phyloP scores from a whole-genome alignment of 2,888 invertebrate species.

The Cryptocephalus moraei region DNA sequence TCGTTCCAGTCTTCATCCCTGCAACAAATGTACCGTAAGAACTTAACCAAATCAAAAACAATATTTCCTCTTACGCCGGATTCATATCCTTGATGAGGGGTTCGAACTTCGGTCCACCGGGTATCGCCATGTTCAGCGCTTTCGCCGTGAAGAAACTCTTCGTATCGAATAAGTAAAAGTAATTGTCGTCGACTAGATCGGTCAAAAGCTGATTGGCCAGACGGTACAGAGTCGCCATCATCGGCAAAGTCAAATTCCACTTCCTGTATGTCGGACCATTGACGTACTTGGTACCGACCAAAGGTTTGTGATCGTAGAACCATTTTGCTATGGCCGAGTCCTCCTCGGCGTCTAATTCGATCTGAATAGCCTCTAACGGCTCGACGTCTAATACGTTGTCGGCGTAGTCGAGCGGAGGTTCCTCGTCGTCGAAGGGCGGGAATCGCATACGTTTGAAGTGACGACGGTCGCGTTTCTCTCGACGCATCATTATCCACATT shows the following conservation, averaged over 20 bases:
- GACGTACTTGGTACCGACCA: constrained; percentile 81
- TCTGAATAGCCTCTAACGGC: constrained; percentile 96
- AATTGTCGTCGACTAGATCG: constrained; percentile 96
- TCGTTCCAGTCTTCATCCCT: constrained; percentile 99
- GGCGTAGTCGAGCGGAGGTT: constrained; percentile 98
- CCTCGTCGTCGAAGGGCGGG: constrained; percentile 99
- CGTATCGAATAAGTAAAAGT: constrained; percentile 97
- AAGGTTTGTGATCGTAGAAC: constrained; percentile 98
- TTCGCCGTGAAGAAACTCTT: constrained; percentile 99
- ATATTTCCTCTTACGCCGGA: constrained; percentile 55
- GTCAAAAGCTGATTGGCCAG: constrained; percentile 96
- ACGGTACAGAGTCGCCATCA: constrained; percentile 95
- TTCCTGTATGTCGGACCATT: constrained; percentile 95
- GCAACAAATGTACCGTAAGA: constrained; percentile 19
- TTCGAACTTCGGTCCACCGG: constrained; percentile 99
- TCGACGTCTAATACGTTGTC: constrained; percentile 99
- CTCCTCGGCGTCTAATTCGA: constrained; percentile 94
- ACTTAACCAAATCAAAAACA: constrained; percentile 2
- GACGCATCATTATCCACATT: constrained; percentile 99
- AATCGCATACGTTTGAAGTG: constrained; percentile 99
- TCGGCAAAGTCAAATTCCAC: constrained; percentile 93
- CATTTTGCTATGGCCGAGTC: constrained; percentile 84
- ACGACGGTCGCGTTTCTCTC: constrained; percentile 95
- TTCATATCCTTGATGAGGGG: constrained; percentile 97
- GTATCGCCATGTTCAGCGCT: constrained; percentile 98